Conservation (phyloP, 2,888 invertebrate genomes). For the Pinctada fucata region DNA sequence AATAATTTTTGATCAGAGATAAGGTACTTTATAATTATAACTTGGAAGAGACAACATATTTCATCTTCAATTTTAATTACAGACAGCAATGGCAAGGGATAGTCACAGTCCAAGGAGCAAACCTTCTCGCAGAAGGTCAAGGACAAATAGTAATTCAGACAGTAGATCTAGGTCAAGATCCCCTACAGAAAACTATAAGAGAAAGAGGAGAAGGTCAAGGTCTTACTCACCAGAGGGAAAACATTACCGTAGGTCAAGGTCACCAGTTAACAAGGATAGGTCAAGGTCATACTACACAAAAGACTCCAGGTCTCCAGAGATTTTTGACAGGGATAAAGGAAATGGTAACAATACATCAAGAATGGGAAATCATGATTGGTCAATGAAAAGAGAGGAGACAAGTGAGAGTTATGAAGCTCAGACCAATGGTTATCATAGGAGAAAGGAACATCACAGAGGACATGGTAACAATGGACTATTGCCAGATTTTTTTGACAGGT, state of each 20-base stretch:
- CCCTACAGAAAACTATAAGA: neutral
- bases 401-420: neutral
- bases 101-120: too few relatives aligned
- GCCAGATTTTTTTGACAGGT: slow-evolving; percentile 39
- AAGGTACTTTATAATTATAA: too few relatives aligned
- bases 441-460: slow-evolving; percentile 7
- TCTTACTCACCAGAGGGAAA: neutral
- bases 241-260: neutral
- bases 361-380: neutral
- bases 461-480: slow-evolving; percentile 23
- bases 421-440: slow-evolving; percentile 6
- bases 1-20: too few relatives aligned
- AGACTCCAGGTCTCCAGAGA: neutral
- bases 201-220: neutral
- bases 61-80: too few relatives aligned
- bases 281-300: neutral
- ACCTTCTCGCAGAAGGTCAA: too few relatives aligned
- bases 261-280: neutral
- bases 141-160: neutral
- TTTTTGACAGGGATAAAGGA: too few relatives aligned
- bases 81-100: too few relatives aligned
- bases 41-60: too few relatives aligned
- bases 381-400: neutral
- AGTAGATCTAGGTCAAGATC: neutral
- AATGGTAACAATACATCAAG: neutral